Percentiles rank a stretch among this genome's conserved stretches.
Conservation (phyloP, 2,888 invertebrate species). For the Papilio elwesi region DNA sequence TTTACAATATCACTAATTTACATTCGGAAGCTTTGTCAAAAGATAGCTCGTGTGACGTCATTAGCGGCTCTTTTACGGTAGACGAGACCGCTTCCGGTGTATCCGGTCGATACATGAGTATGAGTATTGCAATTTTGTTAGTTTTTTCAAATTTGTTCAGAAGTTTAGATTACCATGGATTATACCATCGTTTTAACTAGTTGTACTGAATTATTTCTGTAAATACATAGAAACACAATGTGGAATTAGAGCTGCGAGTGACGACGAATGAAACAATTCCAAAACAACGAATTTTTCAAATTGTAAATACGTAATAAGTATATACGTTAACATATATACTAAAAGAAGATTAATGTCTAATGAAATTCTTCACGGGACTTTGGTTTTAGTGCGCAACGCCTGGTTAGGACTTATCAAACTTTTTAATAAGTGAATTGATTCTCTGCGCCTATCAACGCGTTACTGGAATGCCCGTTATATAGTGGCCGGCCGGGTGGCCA, state of each 20-base stretch:
- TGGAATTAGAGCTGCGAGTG: too few species aligned
- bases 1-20: too few species aligned
- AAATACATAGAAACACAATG: too few species aligned
- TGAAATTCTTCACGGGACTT: conserved; percentile 34
- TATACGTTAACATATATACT: conserved; percentile 8
- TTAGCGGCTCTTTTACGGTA: conserved; percentile 64
- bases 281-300: too few species aligned
- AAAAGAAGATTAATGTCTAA: conserved; percentile 23
- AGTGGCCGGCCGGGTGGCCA: conserved; percentile 41
- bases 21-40: conserved; percentile 49
- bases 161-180: too few species aligned
- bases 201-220: too few species aligned
- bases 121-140: too few species aligned
- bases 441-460: conserved; percentile 62
- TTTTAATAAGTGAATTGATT: conserved; percentile 74
- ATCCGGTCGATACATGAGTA: neutral
- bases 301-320: neutral
- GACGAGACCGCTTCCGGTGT: conserved; percentile 49
- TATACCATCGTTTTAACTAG: too few species aligned
- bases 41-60: conserved; percentile 64
- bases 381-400: conserved; percentile 51
- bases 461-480: conserved; percentile 59
- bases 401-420: conserved; percentile 56
- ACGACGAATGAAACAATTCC: too few species aligned
- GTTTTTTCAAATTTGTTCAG: too few species aligned